Evolutionary conservation across 2,797 vertebrate genomes (phyloP).

Genomic region (Sebastes variabilis): DNA sequence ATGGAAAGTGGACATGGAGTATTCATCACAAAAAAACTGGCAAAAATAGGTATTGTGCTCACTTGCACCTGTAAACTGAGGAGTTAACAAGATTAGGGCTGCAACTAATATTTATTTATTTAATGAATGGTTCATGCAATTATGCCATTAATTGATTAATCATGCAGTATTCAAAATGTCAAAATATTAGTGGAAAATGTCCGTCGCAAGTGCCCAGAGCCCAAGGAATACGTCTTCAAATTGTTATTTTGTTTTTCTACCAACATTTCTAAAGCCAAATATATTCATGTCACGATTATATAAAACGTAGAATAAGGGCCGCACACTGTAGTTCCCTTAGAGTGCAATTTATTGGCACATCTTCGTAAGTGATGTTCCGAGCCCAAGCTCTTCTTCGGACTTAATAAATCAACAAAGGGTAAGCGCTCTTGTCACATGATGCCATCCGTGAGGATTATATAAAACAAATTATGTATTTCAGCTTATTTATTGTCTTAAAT

Average conservation of each 20-base stretch:
- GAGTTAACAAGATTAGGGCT: neutral
- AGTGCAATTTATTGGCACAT: too few species aligned
- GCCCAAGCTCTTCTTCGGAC: too few species aligned
- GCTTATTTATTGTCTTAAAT: neutral
- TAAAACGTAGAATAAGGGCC: too few species aligned
- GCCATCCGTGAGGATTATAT: fast-evolving
- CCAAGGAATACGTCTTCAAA: neutral
- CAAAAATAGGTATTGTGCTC: slow-evolving; percentile 18
- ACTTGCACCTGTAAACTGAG: slow-evolving; percentile 21
- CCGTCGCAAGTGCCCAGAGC: neutral
- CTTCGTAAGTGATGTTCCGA: too few species aligned
- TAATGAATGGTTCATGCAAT: neutral
- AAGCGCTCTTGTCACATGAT: too few species aligned
- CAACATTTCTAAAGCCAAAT: neutral
- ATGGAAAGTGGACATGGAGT: slow-evolving; percentile 28
- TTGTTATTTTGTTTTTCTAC: neutral
- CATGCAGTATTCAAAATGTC: neutral
- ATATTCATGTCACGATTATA: neutral
- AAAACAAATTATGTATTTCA: neutral
- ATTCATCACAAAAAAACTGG: slow-evolving; percentile 23
- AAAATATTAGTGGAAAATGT: neutral
- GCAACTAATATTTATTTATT: neutral
- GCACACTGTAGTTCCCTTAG: too few species aligned
- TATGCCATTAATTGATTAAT: neutral
- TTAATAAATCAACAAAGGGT: too few species aligned